Conservation (phyloP, 2,113 vertebrate species). For the Hymenochirus boettgeri region DNA sequence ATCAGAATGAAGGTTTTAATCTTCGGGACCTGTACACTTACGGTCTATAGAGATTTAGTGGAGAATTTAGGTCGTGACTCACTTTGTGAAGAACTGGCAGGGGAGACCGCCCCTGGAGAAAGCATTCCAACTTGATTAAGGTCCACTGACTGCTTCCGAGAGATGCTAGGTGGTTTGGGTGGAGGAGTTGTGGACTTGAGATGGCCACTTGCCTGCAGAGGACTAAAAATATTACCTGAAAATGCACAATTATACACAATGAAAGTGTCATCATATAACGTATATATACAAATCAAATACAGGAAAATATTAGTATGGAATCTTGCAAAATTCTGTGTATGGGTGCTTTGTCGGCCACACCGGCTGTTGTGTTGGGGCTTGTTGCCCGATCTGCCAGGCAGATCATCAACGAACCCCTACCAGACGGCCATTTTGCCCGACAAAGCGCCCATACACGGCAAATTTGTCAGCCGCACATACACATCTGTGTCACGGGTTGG, state of each 20-base stretch:
- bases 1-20: slow-evolving; percentile 52
- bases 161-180: slow-evolving; percentile 81
- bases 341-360: too few species aligned
- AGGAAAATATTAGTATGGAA: too few species aligned
- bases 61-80: slow-evolving; percentile 73
- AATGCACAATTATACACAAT: slow-evolving; percentile 8
- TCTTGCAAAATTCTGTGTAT: too few species aligned
- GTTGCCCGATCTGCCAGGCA: too few species aligned
- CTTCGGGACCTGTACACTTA: slow-evolving; percentile 58
- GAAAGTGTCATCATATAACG: too few species aligned
- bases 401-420: too few species aligned
- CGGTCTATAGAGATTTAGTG: slow-evolving; percentile 60
- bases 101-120: slow-evolving; percentile 86
- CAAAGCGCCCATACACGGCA: too few species aligned
- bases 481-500: too few species aligned
- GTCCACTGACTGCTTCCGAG: slow-evolving; percentile 91
- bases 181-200: slow-evolving; percentile 92
- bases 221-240: slow-evolving; percentile 69
- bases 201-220: slow-evolving; percentile 84
- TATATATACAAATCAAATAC: too few species aligned
- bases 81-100: slow-evolving; percentile 91
- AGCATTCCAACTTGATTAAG: slow-evolving; percentile 84
- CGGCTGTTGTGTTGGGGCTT: too few species aligned
- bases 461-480: too few species aligned
- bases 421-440: too few species aligned